Evolutionary conservation across 2,797 vertebrate species (phyloP), one percentile per base, ranked within the genome.

Genomic region (Periparus ater): DNA sequence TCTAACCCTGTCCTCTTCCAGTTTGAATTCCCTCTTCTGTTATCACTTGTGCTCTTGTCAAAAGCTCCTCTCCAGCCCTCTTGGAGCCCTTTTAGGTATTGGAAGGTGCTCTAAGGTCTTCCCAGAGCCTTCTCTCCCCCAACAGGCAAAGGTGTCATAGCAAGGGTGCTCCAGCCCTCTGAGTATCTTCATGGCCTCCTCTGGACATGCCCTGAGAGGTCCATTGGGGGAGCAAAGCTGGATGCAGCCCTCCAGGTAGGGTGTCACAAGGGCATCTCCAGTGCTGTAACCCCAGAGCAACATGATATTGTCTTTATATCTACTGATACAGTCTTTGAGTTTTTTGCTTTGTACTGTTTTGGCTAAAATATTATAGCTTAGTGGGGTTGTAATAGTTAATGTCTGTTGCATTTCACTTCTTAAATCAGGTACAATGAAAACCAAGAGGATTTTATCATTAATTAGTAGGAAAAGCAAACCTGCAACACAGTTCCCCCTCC

Each of bases 381-480:
- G 21, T 2, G 5, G 54, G 23, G 23, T 20, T 80, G 23, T 30
- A 80, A 68, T 4, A 51, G 79, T 75, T 89, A 92, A 95, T 20
- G 76, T 45, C 21, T 32, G 34, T 63, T 57, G 9, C 63, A 40
- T 91, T 91, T 50, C n/a, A 53, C 17, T 55, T 94, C 63, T 75
- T 77, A 71, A 88, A 92, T 53, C 10, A 60, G n/a, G 32, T 47
- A 36, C 10, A 44, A 77, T 26, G 53, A 81, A 78, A 78, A 80
- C 19, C 32, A 68, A 89, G 73, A 85, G 22, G 60, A 76, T 72
- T 67, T 88, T 78, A 81, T 72, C 82, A 72, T 85, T 90, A 91
- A 95, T 95, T 67, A 87, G 57, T 26, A 79, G 57, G 26, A 92
- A 90, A 40, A 86, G 30, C 51, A 88, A 95, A 66, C 18, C 25